Conservation (phyloP, 2,888 invertebrate species). For the Podabrus alpinus region DNA sequence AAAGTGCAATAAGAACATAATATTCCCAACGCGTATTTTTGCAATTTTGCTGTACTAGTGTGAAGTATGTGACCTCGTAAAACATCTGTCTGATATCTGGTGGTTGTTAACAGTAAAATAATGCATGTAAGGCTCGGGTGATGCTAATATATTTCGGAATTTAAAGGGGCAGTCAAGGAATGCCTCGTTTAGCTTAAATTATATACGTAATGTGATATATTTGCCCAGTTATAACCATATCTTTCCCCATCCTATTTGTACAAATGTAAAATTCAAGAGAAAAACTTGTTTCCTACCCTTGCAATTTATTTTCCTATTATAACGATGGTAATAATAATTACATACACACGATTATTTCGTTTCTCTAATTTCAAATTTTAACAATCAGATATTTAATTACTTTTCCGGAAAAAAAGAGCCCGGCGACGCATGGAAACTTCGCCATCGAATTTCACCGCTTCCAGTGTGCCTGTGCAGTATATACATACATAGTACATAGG, state of each 20-base stretch:
- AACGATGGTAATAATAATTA: neutral
- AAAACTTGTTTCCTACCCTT: neutral
- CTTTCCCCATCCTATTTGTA: slow-evolving; percentile 8
- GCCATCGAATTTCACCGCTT: neutral
- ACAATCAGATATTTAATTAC: neutral
- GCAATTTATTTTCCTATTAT: neutral
- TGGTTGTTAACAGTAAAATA: slow-evolving; percentile 29
- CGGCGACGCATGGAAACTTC: neutral
- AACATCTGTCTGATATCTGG: slow-evolving; percentile 24
- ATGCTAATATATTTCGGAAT: slow-evolving; percentile 18
- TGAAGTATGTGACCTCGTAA: slow-evolving; percentile 24
- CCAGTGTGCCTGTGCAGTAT: no score
- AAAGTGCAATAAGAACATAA: neutral
- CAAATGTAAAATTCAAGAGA: neutral
- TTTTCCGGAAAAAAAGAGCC: neutral
- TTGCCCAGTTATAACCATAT: slow-evolving; percentile 16
- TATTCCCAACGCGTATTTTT: slow-evolving; percentile 2
- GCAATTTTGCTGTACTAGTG: slow-evolving; percentile 13
- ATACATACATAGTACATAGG: no score
- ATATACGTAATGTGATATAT: slow-evolving; percentile 25
- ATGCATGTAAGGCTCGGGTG: slow-evolving; percentile 26
- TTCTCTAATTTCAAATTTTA: neutral
- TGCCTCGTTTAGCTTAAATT: slow-evolving; percentile 27
- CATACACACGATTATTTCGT: neutral
- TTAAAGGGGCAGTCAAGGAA: slow-evolving; percentile 21